phyloP scores from a whole-genome alignment of 2,113 vertebrate species.

The Gymnorhina tibicen region DNA sequence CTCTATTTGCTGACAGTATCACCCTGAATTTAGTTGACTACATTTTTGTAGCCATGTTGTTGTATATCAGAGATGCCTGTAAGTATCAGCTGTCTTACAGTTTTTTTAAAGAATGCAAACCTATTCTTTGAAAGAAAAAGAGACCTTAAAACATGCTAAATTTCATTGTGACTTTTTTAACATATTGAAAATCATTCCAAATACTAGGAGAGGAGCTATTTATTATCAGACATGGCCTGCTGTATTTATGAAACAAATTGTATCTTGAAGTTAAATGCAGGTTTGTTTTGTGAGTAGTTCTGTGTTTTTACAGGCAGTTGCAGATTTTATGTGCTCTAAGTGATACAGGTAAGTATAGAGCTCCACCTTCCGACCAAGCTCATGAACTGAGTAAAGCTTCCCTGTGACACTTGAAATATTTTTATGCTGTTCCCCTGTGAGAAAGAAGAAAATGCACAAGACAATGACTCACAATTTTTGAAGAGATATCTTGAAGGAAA shows the following conservation, averaged over 20 bases:
- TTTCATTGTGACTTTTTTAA: background rate
- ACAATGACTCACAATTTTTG: background rate
- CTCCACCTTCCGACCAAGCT: constrained; percentile 75
- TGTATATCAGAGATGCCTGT: constrained; percentile 96
- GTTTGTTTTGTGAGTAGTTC: constrained; percentile 54
- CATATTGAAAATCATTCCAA: background rate
- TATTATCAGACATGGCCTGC: background rate
- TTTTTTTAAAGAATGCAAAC: background rate
- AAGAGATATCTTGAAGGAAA: background rate
- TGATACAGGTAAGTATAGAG: constrained; percentile 69
- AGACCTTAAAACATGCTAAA: background rate
- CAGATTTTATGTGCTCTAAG: background rate
- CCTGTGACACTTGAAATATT: background rate
- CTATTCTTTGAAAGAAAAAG: background rate
- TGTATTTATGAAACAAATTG: constrained; percentile 52
- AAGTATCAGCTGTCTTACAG: constrained; percentile 52
- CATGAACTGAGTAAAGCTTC: constrained; percentile 26
- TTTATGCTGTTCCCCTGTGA: background rate
- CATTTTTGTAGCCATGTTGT: constrained; percentile 96
- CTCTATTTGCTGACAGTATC: constrained; percentile 92
- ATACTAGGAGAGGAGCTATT: background rate
- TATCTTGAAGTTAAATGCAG: constrained; percentile 51
- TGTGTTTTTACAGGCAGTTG: background rate
- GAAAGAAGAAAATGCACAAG: constrained; percentile 2
- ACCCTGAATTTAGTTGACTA: constrained; percentile 94